A percentile compares a stretch with the other conserved stretches of the same genome.
Evolutionary conservation across 2,888 invertebrate species (phyloP).

Genomic region (Sesia bembeciformis): DNA sequence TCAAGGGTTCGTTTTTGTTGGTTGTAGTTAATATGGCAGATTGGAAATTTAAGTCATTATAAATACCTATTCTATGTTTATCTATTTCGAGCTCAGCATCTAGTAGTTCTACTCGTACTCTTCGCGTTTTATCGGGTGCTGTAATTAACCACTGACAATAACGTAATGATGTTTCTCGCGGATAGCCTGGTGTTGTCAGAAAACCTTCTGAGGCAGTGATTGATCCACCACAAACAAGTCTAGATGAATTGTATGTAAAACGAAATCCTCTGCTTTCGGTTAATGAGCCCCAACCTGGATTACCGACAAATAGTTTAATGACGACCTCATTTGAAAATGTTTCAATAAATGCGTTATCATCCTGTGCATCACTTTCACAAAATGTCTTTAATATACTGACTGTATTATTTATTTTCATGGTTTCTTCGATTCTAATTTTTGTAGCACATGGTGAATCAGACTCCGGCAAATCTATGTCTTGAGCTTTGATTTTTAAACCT

Average conservation of each 20-base stretch:
- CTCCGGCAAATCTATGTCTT: slow-evolving; percentile 35
- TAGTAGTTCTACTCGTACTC: slow-evolving; percentile 67
- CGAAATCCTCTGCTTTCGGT: slow-evolving; percentile 70
- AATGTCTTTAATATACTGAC: slow-evolving; percentile 28
- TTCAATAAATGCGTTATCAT: slow-evolving; percentile 21
- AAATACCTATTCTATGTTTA: slow-evolving; percentile 48
- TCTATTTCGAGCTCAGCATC: slow-evolving; percentile 52
- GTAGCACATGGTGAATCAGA: slow-evolving; percentile 39
- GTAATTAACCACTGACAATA: slow-evolving; percentile 51
- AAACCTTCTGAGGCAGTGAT: slow-evolving; percentile 78
- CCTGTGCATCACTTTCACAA: slow-evolving; percentile 25
- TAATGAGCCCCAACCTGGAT: slow-evolving; percentile 36
- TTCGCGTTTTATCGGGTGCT: slow-evolving; percentile 43
- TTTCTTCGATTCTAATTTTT: slow-evolving; percentile 48
- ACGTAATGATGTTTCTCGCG: slow-evolving; percentile 35
- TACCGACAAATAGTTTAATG: slow-evolving; percentile 41
- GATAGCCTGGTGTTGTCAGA: slow-evolving; percentile 83
- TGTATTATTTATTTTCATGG: slow-evolving; percentile 32
- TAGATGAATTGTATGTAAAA: slow-evolving; percentile 75
- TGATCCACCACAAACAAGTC: slow-evolving; percentile 78
- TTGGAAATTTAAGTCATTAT: slow-evolving; percentile 67
- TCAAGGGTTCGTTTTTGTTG: slow-evolving; percentile 22
- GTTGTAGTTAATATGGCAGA: slow-evolving; percentile 45
- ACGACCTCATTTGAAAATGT: slow-evolving; percentile 42
- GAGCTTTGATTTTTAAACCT: slow-evolving; percentile 30